Evolutionary conservation across 1,140 invertebrate genomes (phyloP).

Genomic region (Chrysomallon squamiferum): DNA sequence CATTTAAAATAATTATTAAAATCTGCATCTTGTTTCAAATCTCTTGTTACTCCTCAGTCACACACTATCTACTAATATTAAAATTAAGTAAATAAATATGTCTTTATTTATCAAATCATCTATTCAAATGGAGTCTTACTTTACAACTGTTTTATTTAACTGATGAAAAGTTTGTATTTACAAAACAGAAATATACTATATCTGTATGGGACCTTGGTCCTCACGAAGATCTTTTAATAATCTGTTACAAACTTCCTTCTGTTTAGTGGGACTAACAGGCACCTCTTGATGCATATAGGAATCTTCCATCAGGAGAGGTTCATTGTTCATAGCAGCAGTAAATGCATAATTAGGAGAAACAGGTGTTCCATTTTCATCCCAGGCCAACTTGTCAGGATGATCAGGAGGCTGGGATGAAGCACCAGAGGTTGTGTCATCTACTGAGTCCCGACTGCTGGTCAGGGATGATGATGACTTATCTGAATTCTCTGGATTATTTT

Average conservation of each 20-base stretch:
- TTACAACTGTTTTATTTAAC: too few relatives aligned
- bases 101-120: too few relatives aligned
- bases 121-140: too few relatives aligned
- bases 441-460: neutral
- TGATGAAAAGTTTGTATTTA: too few relatives aligned
- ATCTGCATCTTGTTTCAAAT: too few relatives aligned
- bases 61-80: too few relatives aligned
- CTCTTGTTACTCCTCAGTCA: too few relatives aligned
- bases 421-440: neutral
- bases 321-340: neutral
- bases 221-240: slow-evolving; percentile 5
- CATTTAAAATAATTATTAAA: too few relatives aligned
- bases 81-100: too few relatives aligned
- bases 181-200: neutral
- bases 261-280: neutral
- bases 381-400: neutral
- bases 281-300: neutral
- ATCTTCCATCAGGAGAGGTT: neutral
- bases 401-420: neutral
- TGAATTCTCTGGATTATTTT: neutral
- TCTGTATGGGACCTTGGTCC: slow-evolving; percentile 10
- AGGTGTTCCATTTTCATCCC: slow-evolving; percentile 7
- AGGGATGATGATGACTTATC: neutral
- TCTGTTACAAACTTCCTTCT: neutral
- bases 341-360: neutral